A percentile compares a stretch with the other conserved stretches of the same genome.
phyloP scores from a whole-genome alignment of 2,797 vertebrate genomes.

The Strix occidentalis region DNA sequence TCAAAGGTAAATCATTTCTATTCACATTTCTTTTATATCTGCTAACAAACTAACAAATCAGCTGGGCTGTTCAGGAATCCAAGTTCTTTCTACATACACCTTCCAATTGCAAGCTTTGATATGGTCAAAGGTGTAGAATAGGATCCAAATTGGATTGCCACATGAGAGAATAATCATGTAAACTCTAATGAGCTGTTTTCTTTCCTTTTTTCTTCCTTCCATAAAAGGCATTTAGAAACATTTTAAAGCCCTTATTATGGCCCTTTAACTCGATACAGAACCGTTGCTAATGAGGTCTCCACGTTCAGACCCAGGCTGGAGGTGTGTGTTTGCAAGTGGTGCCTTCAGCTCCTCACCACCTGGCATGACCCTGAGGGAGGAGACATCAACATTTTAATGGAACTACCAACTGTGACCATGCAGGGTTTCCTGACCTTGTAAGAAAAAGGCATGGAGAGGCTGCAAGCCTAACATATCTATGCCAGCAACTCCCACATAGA shows the following conservation, averaged over 20 bases:
- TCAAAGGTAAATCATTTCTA: background rate
- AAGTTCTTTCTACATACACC: background rate
- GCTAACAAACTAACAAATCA: background rate
- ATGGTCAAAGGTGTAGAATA: background rate
- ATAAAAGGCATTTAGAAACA: background rate
- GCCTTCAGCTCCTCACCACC: background rate
- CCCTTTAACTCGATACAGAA: background rate
- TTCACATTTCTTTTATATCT: background rate
- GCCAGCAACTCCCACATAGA: background rate
- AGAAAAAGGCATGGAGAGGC: background rate
- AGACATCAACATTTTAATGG: background rate
- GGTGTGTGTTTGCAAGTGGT: fast-evolving
- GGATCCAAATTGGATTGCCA: background rate
- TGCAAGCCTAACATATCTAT: background rate
- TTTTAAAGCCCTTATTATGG: background rate
- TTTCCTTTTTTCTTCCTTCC: background rate
- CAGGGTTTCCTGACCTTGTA: background rate
- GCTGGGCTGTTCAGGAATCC: background rate
- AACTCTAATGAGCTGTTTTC: background rate
- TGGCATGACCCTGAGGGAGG: background rate
- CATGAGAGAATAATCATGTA: background rate
- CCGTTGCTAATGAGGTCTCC: background rate
- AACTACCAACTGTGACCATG: background rate
- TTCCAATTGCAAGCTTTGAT: background rate
- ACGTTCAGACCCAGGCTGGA: background rate